Conservation (phyloP, 2,113 vertebrate genomes). For the Struthidea cinerea region DNA sequence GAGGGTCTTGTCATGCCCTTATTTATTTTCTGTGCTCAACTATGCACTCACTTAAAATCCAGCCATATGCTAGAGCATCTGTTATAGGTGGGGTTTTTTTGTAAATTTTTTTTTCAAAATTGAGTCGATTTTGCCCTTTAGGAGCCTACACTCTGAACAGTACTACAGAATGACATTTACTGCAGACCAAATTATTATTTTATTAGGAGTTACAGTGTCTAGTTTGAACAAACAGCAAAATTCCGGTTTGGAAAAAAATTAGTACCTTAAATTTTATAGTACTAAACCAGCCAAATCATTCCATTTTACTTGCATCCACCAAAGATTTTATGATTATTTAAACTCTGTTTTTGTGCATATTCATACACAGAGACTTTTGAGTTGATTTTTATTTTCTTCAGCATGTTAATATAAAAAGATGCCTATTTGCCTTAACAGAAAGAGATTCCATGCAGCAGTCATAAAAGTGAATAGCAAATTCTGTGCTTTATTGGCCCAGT, state of each 20-base stretch:
- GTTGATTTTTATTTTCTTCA: neutral
- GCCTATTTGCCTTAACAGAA: neutral
- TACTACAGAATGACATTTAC: conserved; percentile 28
- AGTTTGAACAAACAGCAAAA: conserved; percentile 4
- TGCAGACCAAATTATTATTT: neutral
- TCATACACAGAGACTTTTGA: neutral
- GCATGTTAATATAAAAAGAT: neutral
- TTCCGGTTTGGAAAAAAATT: neutral
- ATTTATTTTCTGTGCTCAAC: conserved; percentile 52
- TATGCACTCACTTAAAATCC: conserved; percentile 52
- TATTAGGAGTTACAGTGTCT: neutral
- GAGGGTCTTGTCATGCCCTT: conserved; percentile 46
- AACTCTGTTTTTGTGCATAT: neutral
- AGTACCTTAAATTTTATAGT: neutral
- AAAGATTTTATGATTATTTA: neutral
- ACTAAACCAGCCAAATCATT: neutral
- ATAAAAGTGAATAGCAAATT: conserved; percentile 28
- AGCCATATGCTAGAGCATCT: conserved; percentile 64
- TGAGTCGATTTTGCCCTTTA: conserved; percentile 43
- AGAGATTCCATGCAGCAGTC: neutral
- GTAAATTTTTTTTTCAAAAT: conserved; percentile 23
- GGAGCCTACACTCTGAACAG: neutral
- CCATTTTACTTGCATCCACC: neutral
- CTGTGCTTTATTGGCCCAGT: neutral
- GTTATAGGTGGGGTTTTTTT: conserved; percentile 14